Percentiles rank a stretch among this genome's conserved stretches.
These are phyloP conservation scores for Phylloscopus trochiloides DNA, from an alignment of 2,113 vertebrate genomes.

Conservation along the genomic window DNA sequence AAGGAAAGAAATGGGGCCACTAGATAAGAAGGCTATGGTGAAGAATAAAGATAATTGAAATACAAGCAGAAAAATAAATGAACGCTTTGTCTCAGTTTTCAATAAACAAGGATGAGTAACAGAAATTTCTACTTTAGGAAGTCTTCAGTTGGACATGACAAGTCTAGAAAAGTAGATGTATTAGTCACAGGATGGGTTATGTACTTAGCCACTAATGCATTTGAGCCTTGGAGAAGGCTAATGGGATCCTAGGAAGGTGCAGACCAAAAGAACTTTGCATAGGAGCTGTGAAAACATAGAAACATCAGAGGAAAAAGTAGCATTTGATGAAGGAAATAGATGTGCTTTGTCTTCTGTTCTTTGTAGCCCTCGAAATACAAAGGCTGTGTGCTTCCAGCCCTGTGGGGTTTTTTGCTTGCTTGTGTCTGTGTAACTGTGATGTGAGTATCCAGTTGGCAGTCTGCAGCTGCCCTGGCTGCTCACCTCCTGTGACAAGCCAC, in stretches of 20 bases:
- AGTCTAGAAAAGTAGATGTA: background rate
- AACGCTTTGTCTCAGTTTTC: background rate
- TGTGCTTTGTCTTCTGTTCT: background rate
- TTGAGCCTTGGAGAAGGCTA: background rate
- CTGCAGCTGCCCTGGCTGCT: conserved; percentile 25
- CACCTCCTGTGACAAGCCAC: background rate
- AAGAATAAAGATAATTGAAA: background rate
- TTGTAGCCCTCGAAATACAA: background rate
- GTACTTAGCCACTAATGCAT: background rate
- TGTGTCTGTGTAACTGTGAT: background rate
- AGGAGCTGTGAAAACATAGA: background rate
- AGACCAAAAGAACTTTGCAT: background rate
- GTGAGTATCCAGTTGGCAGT: background rate
- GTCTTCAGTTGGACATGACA: background rate
- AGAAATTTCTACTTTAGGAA: background rate
- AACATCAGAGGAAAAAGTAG: background rate
- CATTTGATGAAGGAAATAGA: background rate
- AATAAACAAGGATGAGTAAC: background rate
- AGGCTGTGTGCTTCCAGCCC: background rate
- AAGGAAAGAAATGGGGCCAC: background rate
- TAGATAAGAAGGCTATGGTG: background rate
- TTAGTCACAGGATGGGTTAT: background rate
- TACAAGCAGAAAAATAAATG: background rate
- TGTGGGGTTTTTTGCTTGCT: background rate
- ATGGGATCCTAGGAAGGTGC: background rate